Base-by-base conservation (phyloP, 2,113 vertebrate genomes). In the Redunca redunca region DNA sequence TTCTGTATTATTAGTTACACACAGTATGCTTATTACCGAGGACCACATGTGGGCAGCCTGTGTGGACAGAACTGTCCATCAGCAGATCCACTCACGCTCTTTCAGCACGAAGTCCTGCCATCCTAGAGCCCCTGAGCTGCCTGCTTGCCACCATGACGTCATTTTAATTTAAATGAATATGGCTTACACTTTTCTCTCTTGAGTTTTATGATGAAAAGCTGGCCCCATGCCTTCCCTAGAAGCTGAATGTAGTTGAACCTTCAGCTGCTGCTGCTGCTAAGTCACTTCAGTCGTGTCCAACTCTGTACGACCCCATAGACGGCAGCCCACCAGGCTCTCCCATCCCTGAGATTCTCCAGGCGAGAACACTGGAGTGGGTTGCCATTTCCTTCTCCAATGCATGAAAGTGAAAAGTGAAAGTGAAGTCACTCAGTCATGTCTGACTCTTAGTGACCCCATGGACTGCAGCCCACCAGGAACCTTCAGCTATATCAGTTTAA, bases 121-220 rank as follows among this genome's bases (percentile, higher is more conserved):
- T 33, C 40, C 33, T 2, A 4, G 43, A 77, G 84, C 16, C 95
- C 28, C 8, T 3, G 52, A 19, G 14, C 57, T 3, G 17, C 46
- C 2, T 30, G 36, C 43, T 10, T 58, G 46, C 21, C 46, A 40
- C 40, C 30, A 3, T 14, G 87, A 82, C 16, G 8, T 60, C 64
- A 40, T 11, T 57, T 14, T 33, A 40, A 50, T 7, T 36, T 19
- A 83, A 84, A 50, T 2, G 81, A 81, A 25, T 4, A 48, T 0
- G 1, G 1, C 52, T 82, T 15, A 12, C 62, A 6, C 25, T 91
- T 91, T 90, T 90, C 40, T 84, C 93, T 88, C 62, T 94, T 71
- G 87, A 43, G 33, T 43, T 96, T 96, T 88, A 50, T 14, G 53
- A 58, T 88, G 1, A n/a, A 52, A 97, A 98, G 4, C n/a, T 87